phyloP scores from a whole-genome alignment of 2,888 invertebrate species.

The Drosophila heteroneura region DNA sequence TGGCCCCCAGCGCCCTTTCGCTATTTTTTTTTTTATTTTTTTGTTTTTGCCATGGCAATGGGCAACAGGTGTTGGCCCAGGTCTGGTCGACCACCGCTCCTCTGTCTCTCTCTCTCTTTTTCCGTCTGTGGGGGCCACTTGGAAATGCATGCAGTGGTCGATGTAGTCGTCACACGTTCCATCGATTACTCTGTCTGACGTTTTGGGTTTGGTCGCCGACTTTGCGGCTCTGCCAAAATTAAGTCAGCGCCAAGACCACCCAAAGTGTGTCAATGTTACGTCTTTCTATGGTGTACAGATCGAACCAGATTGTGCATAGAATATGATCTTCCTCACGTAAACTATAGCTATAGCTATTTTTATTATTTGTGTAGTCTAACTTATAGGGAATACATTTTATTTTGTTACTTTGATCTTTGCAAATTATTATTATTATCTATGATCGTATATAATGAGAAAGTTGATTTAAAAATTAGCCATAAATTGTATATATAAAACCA shows the following conservation, averaged over 20 bases:
- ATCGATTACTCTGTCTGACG: slow-evolving; percentile 69
- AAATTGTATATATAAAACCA: background rate
- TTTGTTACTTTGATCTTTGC: background rate
- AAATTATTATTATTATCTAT: background rate
- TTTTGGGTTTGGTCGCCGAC: slow-evolving; percentile 40
- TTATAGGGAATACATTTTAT: background rate
- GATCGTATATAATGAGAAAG: background rate
- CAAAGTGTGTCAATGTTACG: slow-evolving; percentile 78
- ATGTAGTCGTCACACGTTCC: slow-evolving; percentile 66
- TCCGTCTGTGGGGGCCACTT: slow-evolving; percentile 26
- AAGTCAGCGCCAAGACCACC: slow-evolving; percentile 76
- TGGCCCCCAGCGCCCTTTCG: slow-evolving; percentile 49
- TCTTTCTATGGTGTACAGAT: slow-evolving; percentile 36
- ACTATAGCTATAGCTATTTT: background rate
- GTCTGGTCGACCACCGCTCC: slow-evolving; percentile 3
- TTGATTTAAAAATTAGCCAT: background rate
- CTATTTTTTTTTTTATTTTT: slow-evolving; percentile 7
- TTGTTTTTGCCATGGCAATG: slow-evolving; percentile 40
- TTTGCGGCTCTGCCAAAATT: slow-evolving; percentile 64
- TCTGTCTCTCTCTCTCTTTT: background rate
- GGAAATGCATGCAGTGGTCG: slow-evolving; percentile 40
- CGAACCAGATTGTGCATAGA: slow-evolving; percentile 12
- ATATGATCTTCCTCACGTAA: slow-evolving; percentile 11
- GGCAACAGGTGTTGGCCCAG: slow-evolving; percentile 62
- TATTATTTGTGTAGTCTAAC: background rate